Conservation (phyloP, 2,797 vertebrate species). For the Anas capensis region DNA sequence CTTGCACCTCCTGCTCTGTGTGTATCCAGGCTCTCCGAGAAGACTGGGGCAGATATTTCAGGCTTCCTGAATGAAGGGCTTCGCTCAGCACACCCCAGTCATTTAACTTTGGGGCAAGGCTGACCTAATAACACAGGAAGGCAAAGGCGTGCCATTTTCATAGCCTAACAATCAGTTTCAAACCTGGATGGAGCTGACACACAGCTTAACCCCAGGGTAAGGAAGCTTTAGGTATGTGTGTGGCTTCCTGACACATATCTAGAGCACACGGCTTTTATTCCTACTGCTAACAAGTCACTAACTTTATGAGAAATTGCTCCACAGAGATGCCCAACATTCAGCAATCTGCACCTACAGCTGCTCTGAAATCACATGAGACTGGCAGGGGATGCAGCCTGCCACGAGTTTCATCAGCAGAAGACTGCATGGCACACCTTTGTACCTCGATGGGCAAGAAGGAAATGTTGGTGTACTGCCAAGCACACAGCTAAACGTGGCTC, state of each 20-base stretch:
- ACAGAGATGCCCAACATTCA: rapidly evolving
- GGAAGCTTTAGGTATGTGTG: neutral
- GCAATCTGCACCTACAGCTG: neutral
- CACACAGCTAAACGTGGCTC: rapidly evolving
- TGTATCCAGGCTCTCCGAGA: too few species aligned
- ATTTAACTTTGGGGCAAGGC: rapidly evolving
- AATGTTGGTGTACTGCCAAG: neutral
- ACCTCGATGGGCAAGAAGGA: neutral
- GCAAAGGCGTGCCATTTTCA: neutral
- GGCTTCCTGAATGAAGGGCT: neutral
- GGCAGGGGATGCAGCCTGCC: neutral
- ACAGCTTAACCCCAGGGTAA: neutral
- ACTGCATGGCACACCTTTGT: neutral
- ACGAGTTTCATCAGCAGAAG: rapidly evolving
- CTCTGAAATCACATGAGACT: neutral
- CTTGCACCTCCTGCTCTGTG: rapidly evolving
- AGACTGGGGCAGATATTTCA: neutral
- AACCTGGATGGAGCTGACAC: neutral
- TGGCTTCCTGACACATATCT: neutral
- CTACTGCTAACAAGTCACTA: neutral
- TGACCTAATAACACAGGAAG: neutral
- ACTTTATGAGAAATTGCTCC: neutral
- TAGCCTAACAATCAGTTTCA: neutral
- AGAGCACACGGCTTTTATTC: neutral
- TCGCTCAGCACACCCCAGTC: neutral